Evolutionary conservation across 92 coral and sea anemone genomes (phyloP).

Genomic region (Meandrina meandrites): DNA sequence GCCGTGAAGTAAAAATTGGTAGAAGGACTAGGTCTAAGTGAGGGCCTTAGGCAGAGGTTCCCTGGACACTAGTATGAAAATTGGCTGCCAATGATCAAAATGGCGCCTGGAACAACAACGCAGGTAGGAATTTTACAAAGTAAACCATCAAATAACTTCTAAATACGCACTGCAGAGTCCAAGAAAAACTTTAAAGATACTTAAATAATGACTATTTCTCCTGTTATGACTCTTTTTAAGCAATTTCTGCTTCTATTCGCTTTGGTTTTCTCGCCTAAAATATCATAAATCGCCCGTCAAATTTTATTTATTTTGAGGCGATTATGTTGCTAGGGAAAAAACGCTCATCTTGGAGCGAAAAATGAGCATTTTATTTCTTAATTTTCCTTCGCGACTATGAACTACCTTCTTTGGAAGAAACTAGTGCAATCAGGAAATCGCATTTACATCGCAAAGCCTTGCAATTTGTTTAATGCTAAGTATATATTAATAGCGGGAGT

Average conservation of each 20-base stretch:
- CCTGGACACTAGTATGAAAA: constrained; percentile 12
- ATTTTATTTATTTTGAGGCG: constrained; percentile 21
- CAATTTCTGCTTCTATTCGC: background rate
- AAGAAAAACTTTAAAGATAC: background rate
- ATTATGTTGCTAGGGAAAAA: constrained; percentile 28
- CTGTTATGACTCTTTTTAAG: too few species aligned
- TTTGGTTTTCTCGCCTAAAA: background rate
- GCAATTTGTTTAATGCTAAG: background rate
- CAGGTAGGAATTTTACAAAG: constrained; percentile 58
- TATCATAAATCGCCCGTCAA: background rate
- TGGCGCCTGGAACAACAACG: constrained; percentile 97
- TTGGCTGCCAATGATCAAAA: constrained; percentile 47
- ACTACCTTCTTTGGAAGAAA: background rate
- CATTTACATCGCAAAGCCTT: background rate
- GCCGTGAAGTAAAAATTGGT: too few species aligned
- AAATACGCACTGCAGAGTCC: background rate
- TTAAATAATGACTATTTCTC: background rate
- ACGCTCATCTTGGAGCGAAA: background rate
- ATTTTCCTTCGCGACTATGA: background rate
- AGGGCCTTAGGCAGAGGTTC: background rate
- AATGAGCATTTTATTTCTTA: background rate
- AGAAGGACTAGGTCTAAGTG: too few species aligned
- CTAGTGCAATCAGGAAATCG: background rate
- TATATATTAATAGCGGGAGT: too few species aligned
- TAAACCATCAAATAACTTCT: background rate